Percentiles rank a stretch among this genome's conserved stretches.
Conservation (phyloP, 2,113 vertebrate species). For the Eleginops maclovinus region DNA sequence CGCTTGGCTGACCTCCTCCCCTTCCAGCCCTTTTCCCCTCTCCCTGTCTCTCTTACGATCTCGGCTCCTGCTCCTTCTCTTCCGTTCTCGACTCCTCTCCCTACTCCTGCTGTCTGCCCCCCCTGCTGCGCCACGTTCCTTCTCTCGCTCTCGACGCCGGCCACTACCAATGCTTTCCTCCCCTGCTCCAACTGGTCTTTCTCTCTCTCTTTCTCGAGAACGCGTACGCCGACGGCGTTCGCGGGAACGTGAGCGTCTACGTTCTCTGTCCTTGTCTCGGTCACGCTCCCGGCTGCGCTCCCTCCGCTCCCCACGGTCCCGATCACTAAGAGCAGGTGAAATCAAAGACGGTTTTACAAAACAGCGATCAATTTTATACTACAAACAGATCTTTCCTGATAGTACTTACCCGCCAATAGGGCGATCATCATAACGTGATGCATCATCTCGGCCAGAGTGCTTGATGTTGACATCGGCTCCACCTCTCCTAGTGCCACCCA, state of each 20-base stretch:
- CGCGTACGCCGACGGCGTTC: slow-evolving; percentile 86
- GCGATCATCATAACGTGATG: slow-evolving; percentile 92
- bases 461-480: slow-evolving; percentile 95
- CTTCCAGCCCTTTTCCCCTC: slow-evolving; percentile 77
- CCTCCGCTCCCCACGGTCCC: slow-evolving; percentile 83
- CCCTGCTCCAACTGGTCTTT: slow-evolving; percentile 54
- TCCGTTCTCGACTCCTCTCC: slow-evolving; percentile 83
- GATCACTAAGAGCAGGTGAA: slow-evolving; percentile 53
- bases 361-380: neutral
- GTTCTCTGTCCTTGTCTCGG: slow-evolving; percentile 80
- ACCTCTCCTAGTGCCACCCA: slow-evolving; percentile 92
- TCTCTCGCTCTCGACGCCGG: slow-evolving; percentile 77
- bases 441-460: slow-evolving; percentile 92
- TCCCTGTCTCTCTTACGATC: slow-evolving; percentile 87
- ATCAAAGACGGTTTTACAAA: neutral
- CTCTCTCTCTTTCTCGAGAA: slow-evolving; percentile 84
- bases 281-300: slow-evolving; percentile 88
- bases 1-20: slow-evolving; percentile 78
- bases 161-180: slow-evolving; percentile 39
- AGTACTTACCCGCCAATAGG: slow-evolving; percentile 76
- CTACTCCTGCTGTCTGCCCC: slow-evolving; percentile 76
- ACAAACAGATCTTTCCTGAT: rapidly evolving
- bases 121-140: slow-evolving; percentile 62
- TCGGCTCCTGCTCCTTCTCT: slow-evolving; percentile 81
- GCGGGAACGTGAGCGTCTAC: slow-evolving; percentile 87